These are phyloP conservation scores for Propithecus perrieri DNA, from an alignment of 2,797 vertebrate genomes.

Conservation along the genomic window DNA sequence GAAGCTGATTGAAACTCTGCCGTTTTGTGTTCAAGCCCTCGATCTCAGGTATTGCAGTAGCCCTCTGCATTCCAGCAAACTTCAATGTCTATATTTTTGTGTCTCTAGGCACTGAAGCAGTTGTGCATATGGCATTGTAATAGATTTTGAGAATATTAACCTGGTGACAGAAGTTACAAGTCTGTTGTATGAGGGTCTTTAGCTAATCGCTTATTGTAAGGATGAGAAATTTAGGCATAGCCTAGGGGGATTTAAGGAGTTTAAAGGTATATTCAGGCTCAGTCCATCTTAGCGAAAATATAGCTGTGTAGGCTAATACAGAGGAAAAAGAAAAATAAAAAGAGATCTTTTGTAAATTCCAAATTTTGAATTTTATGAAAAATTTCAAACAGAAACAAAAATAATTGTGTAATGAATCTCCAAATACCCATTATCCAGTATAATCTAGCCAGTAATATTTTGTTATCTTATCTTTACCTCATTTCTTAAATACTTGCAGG, in stretches of 20 bases:
- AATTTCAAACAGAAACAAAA: not conserved
- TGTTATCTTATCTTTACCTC: not conserved
- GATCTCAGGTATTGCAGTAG: too few relatives aligned
- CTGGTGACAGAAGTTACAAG: not conserved
- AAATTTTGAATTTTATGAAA: not conserved
- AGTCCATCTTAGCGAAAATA: not conserved
- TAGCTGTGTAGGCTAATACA: not conserved
- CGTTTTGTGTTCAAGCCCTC: not conserved
- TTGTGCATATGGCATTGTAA: not conserved
- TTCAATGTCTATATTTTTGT: not conserved
- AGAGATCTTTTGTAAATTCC: not conserved
- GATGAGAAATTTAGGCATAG: not conserved
- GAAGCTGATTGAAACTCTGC: not conserved
- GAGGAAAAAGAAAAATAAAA: not conserved
- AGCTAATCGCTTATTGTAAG: not conserved
- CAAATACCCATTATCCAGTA: not conserved
- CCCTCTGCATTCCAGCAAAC: not conserved
- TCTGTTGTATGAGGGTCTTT: not conserved
- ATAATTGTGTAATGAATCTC: not conserved
- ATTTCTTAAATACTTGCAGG: not conserved
- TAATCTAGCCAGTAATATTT: constrained; percentile 3
- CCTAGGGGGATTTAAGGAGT: not conserved
- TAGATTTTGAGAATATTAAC: not conserved
- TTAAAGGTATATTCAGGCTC: not conserved
- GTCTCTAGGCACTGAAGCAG: not conserved